These are phyloP conservation scores for Acanthisitta chloris DNA, from an alignment of 2,113 vertebrate species.

Conservation along the genomic window DNA sequence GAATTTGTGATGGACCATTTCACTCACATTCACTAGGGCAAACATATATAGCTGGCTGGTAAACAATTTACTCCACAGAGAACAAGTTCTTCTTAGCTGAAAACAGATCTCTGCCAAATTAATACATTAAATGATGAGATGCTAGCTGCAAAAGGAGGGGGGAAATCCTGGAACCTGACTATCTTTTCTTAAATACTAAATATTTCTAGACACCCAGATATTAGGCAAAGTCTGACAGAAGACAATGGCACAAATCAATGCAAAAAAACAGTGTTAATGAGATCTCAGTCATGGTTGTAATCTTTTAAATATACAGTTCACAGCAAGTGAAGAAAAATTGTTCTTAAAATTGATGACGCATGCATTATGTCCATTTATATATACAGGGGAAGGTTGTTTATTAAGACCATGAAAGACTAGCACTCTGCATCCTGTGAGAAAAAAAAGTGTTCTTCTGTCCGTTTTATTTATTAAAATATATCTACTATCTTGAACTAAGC, in stretches of 20 bases:
- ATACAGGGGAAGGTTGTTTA: neutral
- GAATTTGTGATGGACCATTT: slow-evolving; percentile 42
- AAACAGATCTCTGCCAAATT: neutral
- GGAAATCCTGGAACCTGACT: neutral
- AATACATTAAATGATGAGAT: neutral
- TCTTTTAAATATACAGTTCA: neutral
- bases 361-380: neutral
- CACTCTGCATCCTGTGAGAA: neutral
- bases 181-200: neutral
- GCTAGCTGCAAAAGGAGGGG: neutral
- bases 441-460: neutral
- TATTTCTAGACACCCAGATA: neutral
- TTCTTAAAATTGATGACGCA: neutral
- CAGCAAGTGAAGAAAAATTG: neutral
- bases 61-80: slow-evolving; percentile 22
- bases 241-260: neutral
- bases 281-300: neutral
- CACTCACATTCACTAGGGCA: neutral
- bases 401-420: neutral
- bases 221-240: neutral
- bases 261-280: neutral
- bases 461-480: neutral
- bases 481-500: neutral
- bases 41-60: neutral
- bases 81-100: neutral